A percentile compares a stretch with the other conserved stretches of the same genome.
Evolutionary conservation across 2,888 invertebrate species (phyloP).

Genomic region (Adineta ricciae): DNA sequence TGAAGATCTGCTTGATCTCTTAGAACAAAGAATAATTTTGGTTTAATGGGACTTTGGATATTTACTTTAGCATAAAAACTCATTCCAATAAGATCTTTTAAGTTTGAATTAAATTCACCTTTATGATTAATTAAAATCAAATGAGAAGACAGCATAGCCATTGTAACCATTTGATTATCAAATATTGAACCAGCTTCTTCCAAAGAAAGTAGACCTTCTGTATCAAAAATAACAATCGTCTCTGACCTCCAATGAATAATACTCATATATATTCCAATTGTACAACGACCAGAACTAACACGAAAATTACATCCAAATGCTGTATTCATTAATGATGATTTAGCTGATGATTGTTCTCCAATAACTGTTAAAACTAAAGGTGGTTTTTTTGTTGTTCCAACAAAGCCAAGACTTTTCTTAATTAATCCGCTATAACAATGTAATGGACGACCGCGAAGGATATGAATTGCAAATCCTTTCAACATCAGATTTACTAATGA

Average conservation of each 20-base stretch:
- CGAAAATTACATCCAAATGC: constrained; percentile 31
- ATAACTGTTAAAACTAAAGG: constrained; percentile 24
- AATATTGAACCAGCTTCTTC: constrained; percentile 13
- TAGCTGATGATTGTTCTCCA: constrained; percentile 31
- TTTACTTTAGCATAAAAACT: constrained; percentile 24
- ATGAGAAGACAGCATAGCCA: constrained; percentile 26
- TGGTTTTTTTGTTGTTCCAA: background rate
- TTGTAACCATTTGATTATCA: constrained; percentile 28
- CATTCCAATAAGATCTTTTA: constrained; percentile 23
- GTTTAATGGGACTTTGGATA: constrained; percentile 12
- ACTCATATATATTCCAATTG: constrained; percentile 21
- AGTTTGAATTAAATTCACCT: constrained; percentile 25
- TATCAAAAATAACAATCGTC: constrained; percentile 23
- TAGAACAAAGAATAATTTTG: constrained; percentile 14
- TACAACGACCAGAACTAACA: constrained; percentile 23
- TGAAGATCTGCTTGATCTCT: constrained; percentile 2
- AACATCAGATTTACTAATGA: background rate
- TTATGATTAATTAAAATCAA: constrained; percentile 25
- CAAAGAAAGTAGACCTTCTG: constrained; percentile 20
- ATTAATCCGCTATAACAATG: background rate
- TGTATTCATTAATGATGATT: constrained; percentile 25
- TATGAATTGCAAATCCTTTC: background rate
- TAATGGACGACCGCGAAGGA: background rate
- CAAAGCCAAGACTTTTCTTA: background rate
- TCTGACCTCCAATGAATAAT: background rate